Evolutionary conservation across 30 jellyfish, hydroid and myxozoan genomes (phyloP).

Genomic region (Rhopilema esculentum): DNA sequence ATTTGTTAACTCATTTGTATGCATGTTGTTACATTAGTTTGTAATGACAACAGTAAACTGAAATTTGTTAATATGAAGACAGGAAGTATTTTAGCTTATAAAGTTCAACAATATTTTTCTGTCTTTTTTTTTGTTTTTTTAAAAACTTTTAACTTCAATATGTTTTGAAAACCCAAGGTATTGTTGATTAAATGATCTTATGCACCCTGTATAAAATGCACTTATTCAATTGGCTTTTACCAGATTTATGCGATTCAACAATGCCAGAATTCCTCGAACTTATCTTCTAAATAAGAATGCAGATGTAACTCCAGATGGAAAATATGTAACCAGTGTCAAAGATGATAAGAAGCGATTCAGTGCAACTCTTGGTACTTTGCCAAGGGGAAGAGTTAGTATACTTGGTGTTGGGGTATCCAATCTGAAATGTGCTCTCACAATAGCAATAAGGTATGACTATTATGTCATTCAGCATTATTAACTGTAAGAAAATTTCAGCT

Average conservation of each 20-base stretch:
- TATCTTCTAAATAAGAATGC: slow-evolving; percentile 77
- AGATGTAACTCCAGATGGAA: slow-evolving; percentile 95
- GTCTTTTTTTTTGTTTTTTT: no score
- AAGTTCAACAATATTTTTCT: no score
- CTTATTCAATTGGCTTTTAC: no score
- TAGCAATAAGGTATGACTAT: slow-evolving; percentile 44
- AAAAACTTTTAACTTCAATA: no score
- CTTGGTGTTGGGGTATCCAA: slow-evolving; percentile 60
- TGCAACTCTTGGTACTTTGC: slow-evolving; percentile 88
- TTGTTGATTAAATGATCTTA: no score
- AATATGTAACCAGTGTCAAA: slow-evolving; percentile 74
- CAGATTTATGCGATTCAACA: slow-evolving; percentile 75
- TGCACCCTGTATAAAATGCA: no score
- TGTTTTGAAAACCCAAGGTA: no score
- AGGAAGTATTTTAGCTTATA: no score
- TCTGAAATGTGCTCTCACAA: slow-evolving; percentile 45
- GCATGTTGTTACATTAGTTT: no score
- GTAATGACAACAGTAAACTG: no score
- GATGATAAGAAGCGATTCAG: slow-evolving; percentile 84
- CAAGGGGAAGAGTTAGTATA: slow-evolving; percentile 96
- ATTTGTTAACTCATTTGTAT: no score
- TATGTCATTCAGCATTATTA: not conserved
- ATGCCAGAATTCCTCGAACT: slow-evolving; percentile 84
- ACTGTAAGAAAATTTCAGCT: not conserved
- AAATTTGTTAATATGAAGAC: no score